Base-by-base conservation (phyloP, 2,888 invertebrate genomes). In the Agriotes lineatus region DNA sequence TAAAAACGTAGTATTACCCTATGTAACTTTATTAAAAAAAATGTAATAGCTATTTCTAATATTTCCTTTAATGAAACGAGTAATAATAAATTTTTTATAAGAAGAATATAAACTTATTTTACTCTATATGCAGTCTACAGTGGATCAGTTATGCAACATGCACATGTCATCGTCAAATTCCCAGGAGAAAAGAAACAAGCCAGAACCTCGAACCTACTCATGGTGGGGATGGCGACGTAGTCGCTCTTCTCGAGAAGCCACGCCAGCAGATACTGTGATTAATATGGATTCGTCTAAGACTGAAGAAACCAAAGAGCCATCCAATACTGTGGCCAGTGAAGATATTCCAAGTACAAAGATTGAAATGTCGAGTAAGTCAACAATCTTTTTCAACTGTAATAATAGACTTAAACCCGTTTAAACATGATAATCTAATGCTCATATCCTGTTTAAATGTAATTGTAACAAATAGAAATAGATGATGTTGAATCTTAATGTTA, bases 151-250 rank as follows among this genome's bases (percentile, higher is more conserved):
- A 52, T 80, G 82, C 67, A 81, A 72, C 69, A 75, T 82, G 45
- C 82, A 84, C 67, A 85, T 85, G 85, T 78, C 82, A 1, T 58
- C 75, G 10, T 42, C 67, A 4, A 64, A 67, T 62, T 63, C 75
- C 71, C 70, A 65, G 81, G 73, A 72, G 45, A 63, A 76, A 68
- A 52, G 71, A 62, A 44, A 50, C 33, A 64, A 73, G 61, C 18
- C 52, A 19, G 73, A 77, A 57, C 86, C 87, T 78, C 83, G 87
- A 63, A 83, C 87, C 69, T 85, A 86, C 62, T 88, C 87, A 81
- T 89, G 89, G 48, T 91, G 90, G 90, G 90, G 90, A 45, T 90
- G 90, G 90, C 90, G 91, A 90, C 88, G 87, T 81, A 84, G 91
- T 0, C 87, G 91, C 19, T 77, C 77, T 12, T 81, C 82, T 0